These are phyloP conservation scores for Drosophila ohnishii DNA, from an alignment of 1,140 invertebrate genomes.

Conservation along the genomic window DNA sequence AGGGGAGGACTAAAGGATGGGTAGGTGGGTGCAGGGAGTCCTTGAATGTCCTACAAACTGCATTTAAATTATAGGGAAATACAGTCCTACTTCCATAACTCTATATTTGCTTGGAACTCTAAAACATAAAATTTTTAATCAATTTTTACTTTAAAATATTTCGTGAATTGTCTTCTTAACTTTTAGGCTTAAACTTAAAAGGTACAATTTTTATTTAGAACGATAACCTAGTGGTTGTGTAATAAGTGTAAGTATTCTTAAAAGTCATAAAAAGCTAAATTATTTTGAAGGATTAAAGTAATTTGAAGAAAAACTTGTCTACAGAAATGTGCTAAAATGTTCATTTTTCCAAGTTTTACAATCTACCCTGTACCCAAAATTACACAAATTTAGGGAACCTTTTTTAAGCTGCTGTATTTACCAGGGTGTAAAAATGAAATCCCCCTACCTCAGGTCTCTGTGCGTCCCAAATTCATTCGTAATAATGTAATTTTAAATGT, in stretches of 20 bases:
- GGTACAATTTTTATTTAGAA: background rate
- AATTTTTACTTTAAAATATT: background rate
- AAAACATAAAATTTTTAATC: background rate
- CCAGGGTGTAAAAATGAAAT: slow-evolving; percentile 56
- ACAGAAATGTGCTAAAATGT: background rate
- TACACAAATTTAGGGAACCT: slow-evolving; percentile 15
- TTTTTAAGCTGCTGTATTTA: slow-evolving; percentile 27
- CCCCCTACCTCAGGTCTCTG: background rate
- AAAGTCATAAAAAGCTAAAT: background rate
- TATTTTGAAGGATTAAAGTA: background rate
- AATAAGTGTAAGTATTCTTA: background rate
- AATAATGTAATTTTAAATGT: slow-evolving; percentile 73
- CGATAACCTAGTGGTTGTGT: no score
- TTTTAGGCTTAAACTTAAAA: background rate
- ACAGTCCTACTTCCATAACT: background rate
- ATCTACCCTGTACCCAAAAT: background rate
- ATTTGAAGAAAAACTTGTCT: background rate
- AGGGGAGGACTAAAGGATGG: background rate
- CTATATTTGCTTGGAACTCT: no score
- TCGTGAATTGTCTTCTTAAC: no score
- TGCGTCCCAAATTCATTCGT: slow-evolving; percentile 49
- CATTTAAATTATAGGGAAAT: slow-evolving; percentile 51
- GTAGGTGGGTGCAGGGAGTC: slow-evolving; percentile 19
- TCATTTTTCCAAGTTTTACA: background rate
- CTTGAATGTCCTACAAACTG: slow-evolving; percentile 61